Evolutionary conservation across 2,797 vertebrate species (phyloP), one percentile per base, ranked within the genome.

Genomic region (Okamejei kenojei): DNA sequence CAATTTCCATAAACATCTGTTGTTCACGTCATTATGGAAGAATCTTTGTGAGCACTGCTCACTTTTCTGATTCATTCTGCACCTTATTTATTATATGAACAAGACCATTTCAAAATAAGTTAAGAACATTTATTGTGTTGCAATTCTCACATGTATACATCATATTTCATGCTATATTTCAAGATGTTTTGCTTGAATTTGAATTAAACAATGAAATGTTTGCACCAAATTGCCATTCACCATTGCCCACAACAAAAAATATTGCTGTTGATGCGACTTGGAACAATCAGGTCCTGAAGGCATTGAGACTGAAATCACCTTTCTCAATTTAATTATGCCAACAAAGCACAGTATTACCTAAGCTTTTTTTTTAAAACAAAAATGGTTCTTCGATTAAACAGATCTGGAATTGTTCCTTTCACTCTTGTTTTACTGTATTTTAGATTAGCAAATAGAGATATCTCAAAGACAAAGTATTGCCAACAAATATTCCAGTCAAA

Each of bases 1-100:
- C 76, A 71, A 92, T 76, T 92, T 92, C 71, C 90, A 92, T 45
- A 92, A 92, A 91, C 17, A 8, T 73, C 71, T 54, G 68, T 73
- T 91, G 38, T 73, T 32, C 74, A 32, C 68, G 73, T 91, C 73
- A 73, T 90, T 74, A 91, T 91, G 88, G 68, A 91, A 38, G 71
- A 26, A 91, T 15, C 4, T 92, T 74, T 92, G 68, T 92, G 90
- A 92, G 29, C 26, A 15, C 23, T 26, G 11, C 90, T 92, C 90
- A 54, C 68, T 92, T 73, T 54, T n/a, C 35, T 74, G 54, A 11
- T 76, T 76, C 71, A 76, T 26, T 92, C 5, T 76, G 11, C 13
- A 17, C 23, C 58, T 92, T 54, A 76, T 92, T 54, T 71, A n/a
- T 73, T 54, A 61, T 84, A 32, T 74, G 15, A 92, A 54, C 71